Evolutionary conservation across 2,797 vertebrate genomes (phyloP).

Genomic region (Erpetoichthys calabaricus): DNA sequence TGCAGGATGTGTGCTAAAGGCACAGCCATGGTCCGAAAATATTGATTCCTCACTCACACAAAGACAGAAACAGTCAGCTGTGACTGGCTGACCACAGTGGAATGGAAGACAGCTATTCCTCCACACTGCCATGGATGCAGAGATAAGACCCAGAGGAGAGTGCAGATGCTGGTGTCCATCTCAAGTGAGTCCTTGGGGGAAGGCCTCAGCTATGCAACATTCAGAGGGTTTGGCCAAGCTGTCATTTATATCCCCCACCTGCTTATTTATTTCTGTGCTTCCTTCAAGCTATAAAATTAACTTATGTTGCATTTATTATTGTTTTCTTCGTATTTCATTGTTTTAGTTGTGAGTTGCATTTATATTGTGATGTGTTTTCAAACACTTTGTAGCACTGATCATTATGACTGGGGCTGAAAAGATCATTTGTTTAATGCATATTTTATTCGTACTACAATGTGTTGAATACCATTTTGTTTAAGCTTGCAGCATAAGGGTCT

Average conservation of each 20-base stretch:
- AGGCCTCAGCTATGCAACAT: conserved; percentile 20
- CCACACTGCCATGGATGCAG: conserved; percentile 42
- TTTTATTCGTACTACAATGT: too few species aligned
- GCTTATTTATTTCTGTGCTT: not conserved
- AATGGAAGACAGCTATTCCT: conserved; percentile 62
- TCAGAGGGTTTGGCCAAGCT: conserved; percentile 18
- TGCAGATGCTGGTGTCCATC: conserved; percentile 55
- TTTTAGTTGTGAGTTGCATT: too few species aligned
- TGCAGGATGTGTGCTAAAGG: conserved; percentile 62
- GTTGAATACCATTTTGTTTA: too few species aligned
- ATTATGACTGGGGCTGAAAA: too few species aligned
- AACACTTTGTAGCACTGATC: too few species aligned
- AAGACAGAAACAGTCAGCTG: conserved; percentile 96
- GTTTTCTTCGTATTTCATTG: too few species aligned
- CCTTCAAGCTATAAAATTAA: not conserved
- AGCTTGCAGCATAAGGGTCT: too few species aligned
- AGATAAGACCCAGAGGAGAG: conserved; percentile 56
- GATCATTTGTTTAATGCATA: too few species aligned
- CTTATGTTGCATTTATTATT: too few species aligned
- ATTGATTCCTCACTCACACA: conserved; percentile 97
- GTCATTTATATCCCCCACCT: not conserved
- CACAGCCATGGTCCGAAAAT: conserved; percentile 95
- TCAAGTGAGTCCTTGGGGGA: conserved; percentile 34
- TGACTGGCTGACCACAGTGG: conserved; percentile 86
- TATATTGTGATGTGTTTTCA: too few species aligned